Evolutionary conservation across 2,113 vertebrate species (phyloP), one percentile per base, ranked within the genome.

Genomic region (Eupsittula cactorum): DNA sequence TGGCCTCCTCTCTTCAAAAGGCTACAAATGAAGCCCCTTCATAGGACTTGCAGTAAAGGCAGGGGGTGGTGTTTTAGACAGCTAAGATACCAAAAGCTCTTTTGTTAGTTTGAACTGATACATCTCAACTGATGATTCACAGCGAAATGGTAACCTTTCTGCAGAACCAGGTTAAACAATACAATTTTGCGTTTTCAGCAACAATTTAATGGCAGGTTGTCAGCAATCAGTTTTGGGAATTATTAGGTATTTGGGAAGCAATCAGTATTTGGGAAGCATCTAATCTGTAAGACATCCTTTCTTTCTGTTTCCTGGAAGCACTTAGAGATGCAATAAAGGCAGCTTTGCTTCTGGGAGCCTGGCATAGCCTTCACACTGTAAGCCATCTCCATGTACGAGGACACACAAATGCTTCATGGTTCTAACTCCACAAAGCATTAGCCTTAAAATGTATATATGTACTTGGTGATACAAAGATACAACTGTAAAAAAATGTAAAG

Each of bases 281-380:
- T 79, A 7, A 62, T 50, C n/a, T 25, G 16, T 39, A 68, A 75
- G 49, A 69, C 0, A 0, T 5, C 37, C 47, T 79, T 86, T 93
- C 42, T 83, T 59, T 63, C 23, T 70, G 25, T 62, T 60, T 91
- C 29, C 59, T 73, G 75, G 82, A 67, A 85, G 37, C 37, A 52
- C n/a, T 10, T 1, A 3, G 80, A 57, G 63, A 41, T 49, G 49
- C 41, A 76, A 74, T 73, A 71, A 91, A 90, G 39, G 37, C 87
- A 87, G 81, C 53, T 86, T 92, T 96, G 50, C 86, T 75, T 81
- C 69, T 10, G 62, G 78, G n/a, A 95, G 78, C 75, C 90, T 85
- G 84, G 67, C 7, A 20, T 57, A 69, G 31, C 84, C 74, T 94
- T 0, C 67, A 80, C 6, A 0, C 31, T 88, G 67, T n/a, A 64